Percentiles rank a stretch among this genome's conserved stretches.
Conservation (phyloP, 2,888 invertebrate genomes). For the Leptinotarsa juncta region DNA sequence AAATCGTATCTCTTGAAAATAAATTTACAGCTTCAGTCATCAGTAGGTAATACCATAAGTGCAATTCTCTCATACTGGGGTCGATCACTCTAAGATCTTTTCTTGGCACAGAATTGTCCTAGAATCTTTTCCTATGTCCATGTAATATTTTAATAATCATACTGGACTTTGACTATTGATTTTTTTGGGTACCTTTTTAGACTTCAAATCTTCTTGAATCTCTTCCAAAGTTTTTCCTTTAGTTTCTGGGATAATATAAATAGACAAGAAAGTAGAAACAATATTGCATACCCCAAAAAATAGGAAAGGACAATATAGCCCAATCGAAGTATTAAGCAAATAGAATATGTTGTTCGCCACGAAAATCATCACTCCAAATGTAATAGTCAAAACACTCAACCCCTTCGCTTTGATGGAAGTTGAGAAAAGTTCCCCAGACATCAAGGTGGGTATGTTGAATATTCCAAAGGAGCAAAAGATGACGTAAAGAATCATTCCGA, state of each 20-base stretch:
- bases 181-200: background rate
- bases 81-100: too few species aligned
- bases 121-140: background rate
- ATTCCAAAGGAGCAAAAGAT: slow-evolving; percentile 50
- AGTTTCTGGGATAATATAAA: slow-evolving; percentile 58
- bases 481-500: slow-evolving; percentile 53
- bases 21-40: too few species aligned
- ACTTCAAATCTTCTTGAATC: slow-evolving; percentile 52
- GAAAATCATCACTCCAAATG: slow-evolving; percentile 48
- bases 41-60: too few species aligned
- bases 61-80: too few species aligned
- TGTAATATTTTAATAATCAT: background rate
- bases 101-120: too few species aligned
- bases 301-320: slow-evolving; percentile 54
- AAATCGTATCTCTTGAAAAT: too few species aligned
- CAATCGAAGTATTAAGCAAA: slow-evolving; percentile 50
- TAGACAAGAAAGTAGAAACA: slow-evolving; percentile 48
- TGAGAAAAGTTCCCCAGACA: slow-evolving; percentile 54
- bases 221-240: slow-evolving; percentile 59
- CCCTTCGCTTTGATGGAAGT: slow-evolving; percentile 53
- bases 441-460: slow-evolving; percentile 53
- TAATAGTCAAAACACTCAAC: slow-evolving; percentile 48
- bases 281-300: slow-evolving; percentile 53
- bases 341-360: slow-evolving; percentile 55
- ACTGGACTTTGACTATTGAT: too few species aligned